Evolutionary conservation across 2,888 invertebrate species (phyloP).

Genomic region (Geophilus truncorum): DNA sequence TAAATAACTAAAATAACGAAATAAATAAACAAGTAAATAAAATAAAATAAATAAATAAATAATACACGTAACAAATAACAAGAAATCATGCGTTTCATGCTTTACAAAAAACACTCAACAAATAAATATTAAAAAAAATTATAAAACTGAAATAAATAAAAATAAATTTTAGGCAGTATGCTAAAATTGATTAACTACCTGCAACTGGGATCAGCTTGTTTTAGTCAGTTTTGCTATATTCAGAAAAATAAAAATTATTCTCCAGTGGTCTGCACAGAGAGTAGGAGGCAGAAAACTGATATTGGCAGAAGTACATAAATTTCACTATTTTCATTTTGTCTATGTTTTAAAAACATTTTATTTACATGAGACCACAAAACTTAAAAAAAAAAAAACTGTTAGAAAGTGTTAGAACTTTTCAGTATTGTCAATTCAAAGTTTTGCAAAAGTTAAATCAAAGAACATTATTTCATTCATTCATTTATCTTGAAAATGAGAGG

Average conservation of each 20-base stretch:
- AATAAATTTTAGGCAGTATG: not conserved
- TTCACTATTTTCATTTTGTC: not conserved
- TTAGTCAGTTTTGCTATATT: not conserved
- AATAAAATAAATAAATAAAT: slow-evolving; percentile 22
- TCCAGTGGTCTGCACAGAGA: not conserved
- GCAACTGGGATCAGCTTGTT: not conserved
- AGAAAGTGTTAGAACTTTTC: too few species aligned
- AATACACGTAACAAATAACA: not conserved
- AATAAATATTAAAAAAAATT: slow-evolving; percentile 32
- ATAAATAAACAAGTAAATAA: too few species aligned
- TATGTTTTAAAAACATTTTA: too few species aligned
- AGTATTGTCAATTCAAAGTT: too few species aligned
- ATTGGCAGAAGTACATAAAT: not conserved
- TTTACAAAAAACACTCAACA: not conserved
- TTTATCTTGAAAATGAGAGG: too few species aligned
- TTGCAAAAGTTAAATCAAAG: too few species aligned
- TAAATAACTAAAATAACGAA: too few species aligned
- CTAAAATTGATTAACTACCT: not conserved
- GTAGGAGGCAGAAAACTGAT: not conserved
- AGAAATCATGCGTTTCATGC: not conserved
- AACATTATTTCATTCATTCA: too few species aligned
- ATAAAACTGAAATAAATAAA: slow-evolving; percentile 28
- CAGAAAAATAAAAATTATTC: not conserved
- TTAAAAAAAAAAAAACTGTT: too few species aligned
- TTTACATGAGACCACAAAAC: too few species aligned